phyloP scores from a whole-genome alignment of 2,113 vertebrate species.

The Ceyx cyanopectus region DNA sequence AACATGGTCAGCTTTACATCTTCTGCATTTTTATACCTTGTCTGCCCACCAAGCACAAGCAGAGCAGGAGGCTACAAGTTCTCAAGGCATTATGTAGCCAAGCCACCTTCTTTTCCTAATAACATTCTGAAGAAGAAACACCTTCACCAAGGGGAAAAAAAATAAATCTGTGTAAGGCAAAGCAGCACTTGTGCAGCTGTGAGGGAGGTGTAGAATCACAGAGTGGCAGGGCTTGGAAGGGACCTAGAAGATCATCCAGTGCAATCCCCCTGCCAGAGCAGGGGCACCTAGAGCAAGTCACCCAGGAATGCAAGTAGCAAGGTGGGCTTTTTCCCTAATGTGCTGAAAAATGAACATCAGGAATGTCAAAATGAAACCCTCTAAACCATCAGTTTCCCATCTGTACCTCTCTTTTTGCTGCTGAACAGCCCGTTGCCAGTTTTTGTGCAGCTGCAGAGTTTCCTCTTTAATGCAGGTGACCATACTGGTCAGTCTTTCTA shows the following conservation, averaged over 20 bases:
- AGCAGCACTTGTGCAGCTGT: not conserved
- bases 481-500: conserved; percentile 77
- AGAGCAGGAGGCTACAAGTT: not conserved
- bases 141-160: not conserved
- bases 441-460: conserved; percentile 78
- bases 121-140: not conserved
- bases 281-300: too few species aligned
- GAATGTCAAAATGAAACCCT: not conserved
- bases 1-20: not conserved
- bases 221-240: too few species aligned
- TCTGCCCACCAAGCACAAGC: not conserved
- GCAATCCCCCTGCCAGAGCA: too few species aligned
- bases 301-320: too few species aligned
- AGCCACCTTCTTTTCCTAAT: not conserved
- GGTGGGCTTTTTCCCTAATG: not conserved
- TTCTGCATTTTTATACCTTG: not conserved
- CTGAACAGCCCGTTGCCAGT: conserved; percentile 77
- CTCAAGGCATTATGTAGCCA: not conserved
- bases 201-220: not conserved
- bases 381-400: not conserved
- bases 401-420: conserved; percentile 82
- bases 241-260: too few species aligned
- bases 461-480: conserved; percentile 79
- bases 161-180: not conserved
- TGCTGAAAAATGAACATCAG: not conserved